phyloP scores from a whole-genome alignment of 2,797 vertebrate species.

The Cynopterus sphinx region DNA sequence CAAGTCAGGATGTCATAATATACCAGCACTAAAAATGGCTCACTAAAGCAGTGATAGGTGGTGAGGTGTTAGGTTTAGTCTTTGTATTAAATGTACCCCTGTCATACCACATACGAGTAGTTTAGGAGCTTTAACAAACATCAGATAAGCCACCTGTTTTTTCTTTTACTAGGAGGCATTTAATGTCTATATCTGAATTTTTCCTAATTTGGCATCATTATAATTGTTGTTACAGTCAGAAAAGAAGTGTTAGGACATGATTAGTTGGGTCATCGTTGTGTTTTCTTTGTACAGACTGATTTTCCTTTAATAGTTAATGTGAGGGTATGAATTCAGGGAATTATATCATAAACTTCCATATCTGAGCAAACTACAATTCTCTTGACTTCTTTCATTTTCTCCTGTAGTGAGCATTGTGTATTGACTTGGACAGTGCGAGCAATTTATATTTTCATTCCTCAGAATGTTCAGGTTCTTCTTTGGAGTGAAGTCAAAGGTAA shows the following conservation, averaged over 20 bases:
- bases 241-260: background rate
- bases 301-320: background rate
- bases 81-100: conserved; percentile 38
- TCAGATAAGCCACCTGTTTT: background rate
- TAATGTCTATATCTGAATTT: background rate
- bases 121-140: background rate
- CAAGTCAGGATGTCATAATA: background rate
- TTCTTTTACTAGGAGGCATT: conserved; percentile 35
- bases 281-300: background rate
- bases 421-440: conserved; percentile 96
- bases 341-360: background rate
- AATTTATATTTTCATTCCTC: conserved; percentile 95
- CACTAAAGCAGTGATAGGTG: background rate
- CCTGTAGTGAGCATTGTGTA: conserved; percentile 93
- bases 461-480: conserved; percentile 95
- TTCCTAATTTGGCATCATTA: background rate
- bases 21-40: background rate
- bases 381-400: conserved; percentile 44
- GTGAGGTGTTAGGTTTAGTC: background rate
- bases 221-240: background rate
- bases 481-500: conserved; percentile 97
- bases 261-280: background rate
- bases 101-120: background rate
- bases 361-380: background rate
- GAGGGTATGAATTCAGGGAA: background rate